Percentiles rank a stretch among this genome's conserved stretches.
These are phyloP conservation scores for Danaus chrysippus DNA, from an alignment of 2,888 invertebrate species.

Conservation along the genomic window DNA sequence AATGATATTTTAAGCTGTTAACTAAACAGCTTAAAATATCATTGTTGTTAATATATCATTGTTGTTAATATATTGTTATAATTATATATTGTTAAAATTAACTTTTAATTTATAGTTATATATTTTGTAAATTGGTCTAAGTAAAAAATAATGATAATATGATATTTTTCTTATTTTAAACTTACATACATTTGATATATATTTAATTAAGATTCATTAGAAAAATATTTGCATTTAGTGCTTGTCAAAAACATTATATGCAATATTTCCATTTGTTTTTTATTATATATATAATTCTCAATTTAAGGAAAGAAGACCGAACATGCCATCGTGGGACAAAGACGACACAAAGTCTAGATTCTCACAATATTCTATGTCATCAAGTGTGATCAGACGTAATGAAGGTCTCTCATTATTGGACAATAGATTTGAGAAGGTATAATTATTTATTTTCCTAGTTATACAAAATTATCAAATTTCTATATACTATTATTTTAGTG, in stretches of 20 bases:
- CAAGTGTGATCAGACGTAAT: conserved; percentile 92
- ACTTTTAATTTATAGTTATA: no score
- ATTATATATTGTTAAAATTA: no score
- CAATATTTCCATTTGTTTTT: not conserved
- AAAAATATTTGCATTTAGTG: not conserved
- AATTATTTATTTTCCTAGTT: not conserved
- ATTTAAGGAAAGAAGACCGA: conserved; percentile 50
- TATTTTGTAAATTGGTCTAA: no score
- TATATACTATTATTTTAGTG: no score
- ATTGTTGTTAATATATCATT: not conserved
- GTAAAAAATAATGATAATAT: no score
- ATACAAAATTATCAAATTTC: no score
- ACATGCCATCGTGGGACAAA: conserved; percentile 69
- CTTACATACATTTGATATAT: no score
- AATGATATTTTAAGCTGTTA: not conserved
- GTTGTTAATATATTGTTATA: no score
- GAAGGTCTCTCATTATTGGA: conserved; percentile 90
- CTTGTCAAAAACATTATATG: not conserved
- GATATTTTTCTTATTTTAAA: no score
- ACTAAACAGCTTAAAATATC: no score
- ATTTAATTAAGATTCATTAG: no score
- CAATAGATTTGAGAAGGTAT: conserved; percentile 91
- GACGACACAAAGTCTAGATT: conserved; percentile 93
- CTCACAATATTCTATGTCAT: conserved; percentile 96
- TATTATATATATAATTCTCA: not conserved